Percentiles rank a stretch among this genome's conserved stretches.
Conservation (phyloP, 2,888 invertebrate genomes). For the Drosophila sordidula region DNA sequence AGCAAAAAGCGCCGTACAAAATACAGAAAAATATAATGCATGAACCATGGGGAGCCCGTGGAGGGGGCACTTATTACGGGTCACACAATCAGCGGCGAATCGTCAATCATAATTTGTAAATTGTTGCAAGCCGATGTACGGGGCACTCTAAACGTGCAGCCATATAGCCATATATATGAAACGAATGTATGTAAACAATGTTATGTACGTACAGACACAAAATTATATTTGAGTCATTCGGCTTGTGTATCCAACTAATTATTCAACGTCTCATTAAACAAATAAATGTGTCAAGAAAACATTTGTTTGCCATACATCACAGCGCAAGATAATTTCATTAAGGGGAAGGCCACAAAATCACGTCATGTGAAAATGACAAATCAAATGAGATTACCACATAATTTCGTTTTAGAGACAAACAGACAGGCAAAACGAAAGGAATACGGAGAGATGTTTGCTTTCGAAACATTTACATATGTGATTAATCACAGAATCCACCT, state of each 20-base stretch:
- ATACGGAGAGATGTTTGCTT: background rate
- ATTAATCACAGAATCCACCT: constrained; percentile 70
- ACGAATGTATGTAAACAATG: background rate
- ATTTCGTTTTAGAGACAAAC: constrained; percentile 54
- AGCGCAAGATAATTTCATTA: constrained; percentile 46
- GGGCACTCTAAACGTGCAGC: constrained; percentile 11
- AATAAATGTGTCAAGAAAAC: constrained; percentile 65
- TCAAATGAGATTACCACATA: constrained; percentile 77
- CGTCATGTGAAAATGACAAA: constrained; percentile 78
- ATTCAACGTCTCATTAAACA: constrained; percentile 75
- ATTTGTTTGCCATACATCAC: constrained; percentile 66
- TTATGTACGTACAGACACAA: constrained; percentile 4
- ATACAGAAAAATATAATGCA: constrained; percentile 49
- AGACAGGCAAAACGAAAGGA: constrained; percentile 40
- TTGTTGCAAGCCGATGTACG: constrained; percentile 44
- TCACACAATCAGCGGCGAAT: constrained; percentile 70
- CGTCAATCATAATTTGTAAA: constrained; percentile 79
- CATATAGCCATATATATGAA: constrained; percentile 8
- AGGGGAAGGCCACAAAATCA: constrained; percentile 55
- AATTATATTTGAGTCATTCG: constrained; percentile 48
- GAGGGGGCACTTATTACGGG: constrained; percentile 56
- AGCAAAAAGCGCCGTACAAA: constrained; percentile 60
- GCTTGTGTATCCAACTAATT: constrained; percentile 68
- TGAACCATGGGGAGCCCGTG: constrained; percentile 19
- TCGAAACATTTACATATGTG: background rate